Percentiles rank a stretch among this genome's conserved stretches.
Evolutionary conservation across 2,888 invertebrate species (phyloP).

Genomic region (Drosophila nr. medialis): DNA sequence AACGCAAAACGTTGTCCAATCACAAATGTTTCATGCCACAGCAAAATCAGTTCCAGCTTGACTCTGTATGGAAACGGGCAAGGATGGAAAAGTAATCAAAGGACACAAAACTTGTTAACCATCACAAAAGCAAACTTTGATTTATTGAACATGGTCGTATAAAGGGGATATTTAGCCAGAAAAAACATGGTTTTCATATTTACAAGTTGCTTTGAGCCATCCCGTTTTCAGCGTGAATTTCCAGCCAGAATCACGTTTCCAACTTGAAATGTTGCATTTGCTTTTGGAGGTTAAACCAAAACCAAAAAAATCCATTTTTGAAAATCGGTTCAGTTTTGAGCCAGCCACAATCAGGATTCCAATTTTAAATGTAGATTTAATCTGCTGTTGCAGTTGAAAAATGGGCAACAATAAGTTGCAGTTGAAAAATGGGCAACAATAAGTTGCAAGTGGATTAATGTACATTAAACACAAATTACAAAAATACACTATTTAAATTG

Average conservation of each 20-base stretch:
- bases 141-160: slow-evolving; percentile 24
- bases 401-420: neutral
- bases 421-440: neutral
- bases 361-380: neutral
- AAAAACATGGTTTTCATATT: neutral
- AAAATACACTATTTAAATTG: neutral
- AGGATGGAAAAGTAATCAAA: slow-evolving; percentile 16
- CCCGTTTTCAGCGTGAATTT: no score
- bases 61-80: neutral
- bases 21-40: slow-evolving; percentile 3
- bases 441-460: neutral
- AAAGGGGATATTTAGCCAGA: neutral
- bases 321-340: neutral
- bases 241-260: neutral
- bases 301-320: neutral
- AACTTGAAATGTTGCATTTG: neutral
- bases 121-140: slow-evolving; percentile 15
- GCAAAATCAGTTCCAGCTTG: slow-evolving; percentile 2
- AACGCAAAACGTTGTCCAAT: neutral
- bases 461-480: neutral
- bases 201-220: no score
- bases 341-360: neutral
- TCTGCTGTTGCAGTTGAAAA: neutral
- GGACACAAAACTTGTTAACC: slow-evolving; percentile 10
- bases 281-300: neutral